phyloP scores from a whole-genome alignment of 2,113 vertebrate species.

The Dipodomys spectabilis region DNA sequence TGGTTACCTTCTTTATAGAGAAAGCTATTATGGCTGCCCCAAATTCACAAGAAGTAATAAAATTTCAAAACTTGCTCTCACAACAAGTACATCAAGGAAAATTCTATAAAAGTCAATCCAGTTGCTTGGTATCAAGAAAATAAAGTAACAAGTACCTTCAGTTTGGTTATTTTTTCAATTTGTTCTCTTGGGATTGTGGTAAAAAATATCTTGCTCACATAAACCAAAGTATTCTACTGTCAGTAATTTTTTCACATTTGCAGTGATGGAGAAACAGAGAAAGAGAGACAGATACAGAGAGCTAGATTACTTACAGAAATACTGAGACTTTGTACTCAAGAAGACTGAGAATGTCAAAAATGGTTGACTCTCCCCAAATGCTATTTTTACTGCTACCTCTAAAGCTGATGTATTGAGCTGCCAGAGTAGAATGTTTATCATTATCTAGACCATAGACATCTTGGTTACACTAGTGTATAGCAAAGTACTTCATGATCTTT shows the following conservation, averaged over 20 bases:
- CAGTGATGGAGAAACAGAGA: background rate
- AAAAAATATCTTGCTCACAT: background rate
- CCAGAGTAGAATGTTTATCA: conserved; percentile 43
- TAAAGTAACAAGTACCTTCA: background rate
- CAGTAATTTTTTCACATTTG: background rate
- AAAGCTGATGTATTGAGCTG: conserved; percentile 56
- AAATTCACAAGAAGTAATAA: background rate
- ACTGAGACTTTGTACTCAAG: background rate
- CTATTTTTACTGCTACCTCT: conserved; percentile 39
- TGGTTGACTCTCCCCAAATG: background rate
- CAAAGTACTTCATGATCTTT: conserved; percentile 66
- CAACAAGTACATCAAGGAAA: conserved; percentile 11
- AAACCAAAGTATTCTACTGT: background rate
- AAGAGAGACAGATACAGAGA: background rate
- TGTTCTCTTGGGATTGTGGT: background rate
- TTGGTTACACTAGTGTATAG: conserved; percentile 59
- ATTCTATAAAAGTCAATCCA: background rate
- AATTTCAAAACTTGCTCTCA: conserved; percentile 15
- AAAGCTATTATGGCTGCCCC: background rate
- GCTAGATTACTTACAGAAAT: conserved; percentile 1
- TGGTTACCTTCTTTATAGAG: background rate
- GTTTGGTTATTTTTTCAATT: conserved; percentile 22
- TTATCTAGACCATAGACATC: background rate
- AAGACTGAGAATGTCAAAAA: background rate
- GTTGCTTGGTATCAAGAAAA: background rate